phyloP scores from a whole-genome alignment of 2,113 vertebrate species.

The Indicator indicator region DNA sequence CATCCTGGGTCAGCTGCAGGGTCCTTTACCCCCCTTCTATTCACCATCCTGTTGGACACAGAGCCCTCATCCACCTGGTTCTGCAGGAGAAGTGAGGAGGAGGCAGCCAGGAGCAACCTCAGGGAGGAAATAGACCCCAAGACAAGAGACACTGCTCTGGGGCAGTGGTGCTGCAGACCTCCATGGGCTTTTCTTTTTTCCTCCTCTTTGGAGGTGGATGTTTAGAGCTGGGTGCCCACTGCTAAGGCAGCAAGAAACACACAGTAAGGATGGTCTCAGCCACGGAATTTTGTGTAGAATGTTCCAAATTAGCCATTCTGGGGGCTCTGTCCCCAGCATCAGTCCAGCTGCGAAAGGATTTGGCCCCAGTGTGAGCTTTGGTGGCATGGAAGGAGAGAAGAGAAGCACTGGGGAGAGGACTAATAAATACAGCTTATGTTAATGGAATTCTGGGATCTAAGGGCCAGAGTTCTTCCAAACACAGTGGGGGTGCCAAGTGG shows the following conservation, averaged over 20 bases:
- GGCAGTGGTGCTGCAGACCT: background rate
- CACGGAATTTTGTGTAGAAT: background rate
- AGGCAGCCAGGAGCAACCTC: background rate
- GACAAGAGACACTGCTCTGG: background rate
- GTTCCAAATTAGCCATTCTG: background rate
- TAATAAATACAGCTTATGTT: background rate
- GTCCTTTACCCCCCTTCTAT: no score
- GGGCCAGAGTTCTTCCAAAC: background rate
- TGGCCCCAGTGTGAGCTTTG: background rate
- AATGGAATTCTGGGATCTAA: background rate
- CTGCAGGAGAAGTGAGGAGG: accelerated
- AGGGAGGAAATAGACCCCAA: background rate
- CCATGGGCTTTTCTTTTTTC: no score
- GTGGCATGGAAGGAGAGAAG: background rate
- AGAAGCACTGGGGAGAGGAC: background rate
- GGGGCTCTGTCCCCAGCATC: background rate
- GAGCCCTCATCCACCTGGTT: background rate
- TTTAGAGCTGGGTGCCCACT: background rate
- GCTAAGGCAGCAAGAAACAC: background rate
- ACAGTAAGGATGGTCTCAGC: accelerated
- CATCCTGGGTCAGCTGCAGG: no score
- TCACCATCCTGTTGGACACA: no score
- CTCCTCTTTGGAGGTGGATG: background rate
- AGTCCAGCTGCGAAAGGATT: background rate
- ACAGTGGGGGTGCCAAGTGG: background rate